Evolutionary conservation across 2,888 invertebrate species (phyloP).

Genomic region (Habroteleia sp.): DNA sequence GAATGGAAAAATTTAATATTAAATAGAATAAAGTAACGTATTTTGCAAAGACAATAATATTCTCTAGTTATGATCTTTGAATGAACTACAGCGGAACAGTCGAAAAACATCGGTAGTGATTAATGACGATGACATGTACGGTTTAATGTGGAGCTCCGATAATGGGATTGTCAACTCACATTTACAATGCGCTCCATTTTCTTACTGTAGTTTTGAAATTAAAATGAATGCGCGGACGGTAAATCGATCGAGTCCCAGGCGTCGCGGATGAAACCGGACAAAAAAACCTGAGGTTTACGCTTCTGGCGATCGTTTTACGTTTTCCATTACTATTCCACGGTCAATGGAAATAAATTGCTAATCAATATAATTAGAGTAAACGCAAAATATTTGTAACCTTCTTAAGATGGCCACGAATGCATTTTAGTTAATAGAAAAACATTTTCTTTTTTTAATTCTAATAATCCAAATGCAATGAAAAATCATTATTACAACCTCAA

Average conservation of each 20-base stretch:
- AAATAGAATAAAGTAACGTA: too few species aligned
- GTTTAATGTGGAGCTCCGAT: constrained; percentile 28
- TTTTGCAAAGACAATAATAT: constrained; percentile 6
- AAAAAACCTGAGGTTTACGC: constrained; percentile 39
- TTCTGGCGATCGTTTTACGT: constrained; percentile 22
- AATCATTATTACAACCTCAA: too few species aligned
- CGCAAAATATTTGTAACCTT: constrained; percentile 19
- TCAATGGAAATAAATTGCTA: constrained; percentile 11
- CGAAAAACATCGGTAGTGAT: constrained; percentile 21
- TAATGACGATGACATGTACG: constrained; percentile 42
- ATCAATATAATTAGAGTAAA: constrained; percentile 15
- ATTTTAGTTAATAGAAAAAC: too few species aligned
- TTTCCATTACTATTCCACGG: constrained; percentile 26
- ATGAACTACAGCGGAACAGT: background rate
- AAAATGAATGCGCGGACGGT: constrained; percentile 42
- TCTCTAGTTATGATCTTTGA: background rate
- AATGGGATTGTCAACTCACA: constrained; percentile 52
- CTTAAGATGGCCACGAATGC: too few species aligned
- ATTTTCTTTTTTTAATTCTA: too few species aligned
- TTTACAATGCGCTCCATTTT: constrained; percentile 54
- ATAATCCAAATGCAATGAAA: too few species aligned
- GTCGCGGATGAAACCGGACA: constrained; percentile 14
- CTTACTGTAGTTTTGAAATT: constrained; percentile 51
- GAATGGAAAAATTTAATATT: too few species aligned
- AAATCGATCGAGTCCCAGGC: constrained; percentile 38